Evolutionary conservation across 2,888 invertebrate genomes (phyloP).

Genomic region (Watsonalla binaria): DNA sequence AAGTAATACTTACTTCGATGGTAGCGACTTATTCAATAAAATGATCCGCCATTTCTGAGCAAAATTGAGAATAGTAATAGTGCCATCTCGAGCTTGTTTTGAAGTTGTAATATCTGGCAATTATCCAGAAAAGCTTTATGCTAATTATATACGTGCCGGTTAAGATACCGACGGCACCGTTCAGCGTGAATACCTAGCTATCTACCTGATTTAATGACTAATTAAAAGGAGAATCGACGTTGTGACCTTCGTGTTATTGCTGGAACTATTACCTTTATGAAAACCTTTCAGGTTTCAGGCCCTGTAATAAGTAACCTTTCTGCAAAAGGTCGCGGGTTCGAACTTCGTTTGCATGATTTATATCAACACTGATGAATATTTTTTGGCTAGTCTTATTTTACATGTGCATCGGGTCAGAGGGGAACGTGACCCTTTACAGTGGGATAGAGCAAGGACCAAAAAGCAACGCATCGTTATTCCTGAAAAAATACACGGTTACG

Average conservation of each 20-base stretch:
- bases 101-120: slow-evolving; percentile 40
- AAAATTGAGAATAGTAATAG: background rate
- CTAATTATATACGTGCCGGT: slow-evolving; percentile 36
- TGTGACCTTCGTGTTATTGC: background rate
- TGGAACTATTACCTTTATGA: too few species aligned
- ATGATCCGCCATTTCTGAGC: background rate
- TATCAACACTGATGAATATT: too few species aligned
- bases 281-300: too few species aligned
- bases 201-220: slow-evolving; percentile 2
- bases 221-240: background rate
- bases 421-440: too few species aligned
- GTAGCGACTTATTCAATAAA: background rate
- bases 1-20: background rate
- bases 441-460: too few species aligned
- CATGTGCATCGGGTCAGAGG: too few species aligned
- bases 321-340: too few species aligned
- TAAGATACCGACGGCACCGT: slow-evolving; percentile 1
- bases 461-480: too few species aligned
- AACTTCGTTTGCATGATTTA: too few species aligned
- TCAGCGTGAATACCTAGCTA: slow-evolving; percentile 1
- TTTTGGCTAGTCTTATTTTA: too few species aligned
- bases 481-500: too few species aligned
- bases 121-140: slow-evolving; percentile 47
- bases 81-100: background rate
- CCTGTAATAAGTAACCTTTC: too few species aligned